Evolutionary conservation across 2,113 vertebrate genomes (phyloP).

Genomic region (Prolemur simus): DNA sequence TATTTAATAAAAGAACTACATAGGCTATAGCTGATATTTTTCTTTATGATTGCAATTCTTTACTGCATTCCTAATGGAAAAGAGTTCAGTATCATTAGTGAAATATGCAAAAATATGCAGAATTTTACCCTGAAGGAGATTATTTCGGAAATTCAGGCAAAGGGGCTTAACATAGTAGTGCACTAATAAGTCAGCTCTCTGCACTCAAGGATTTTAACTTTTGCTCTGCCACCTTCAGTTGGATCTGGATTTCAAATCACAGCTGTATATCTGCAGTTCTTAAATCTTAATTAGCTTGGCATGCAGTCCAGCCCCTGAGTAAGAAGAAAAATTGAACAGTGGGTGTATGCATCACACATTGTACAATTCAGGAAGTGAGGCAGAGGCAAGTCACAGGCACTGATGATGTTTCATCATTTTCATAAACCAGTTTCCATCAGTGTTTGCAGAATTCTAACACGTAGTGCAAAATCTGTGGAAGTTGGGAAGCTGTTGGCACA

Average conservation of each 20-base stretch:
- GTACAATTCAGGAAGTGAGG: slow-evolving; percentile 47
- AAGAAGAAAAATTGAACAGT: slow-evolving; percentile 60
- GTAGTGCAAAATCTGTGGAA: slow-evolving; percentile 7
- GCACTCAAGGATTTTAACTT: slow-evolving; percentile 77
- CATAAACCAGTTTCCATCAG: neutral
- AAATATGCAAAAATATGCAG: slow-evolving; percentile 83
- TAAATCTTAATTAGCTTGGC: slow-evolving; percentile 80
- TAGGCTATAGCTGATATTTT: neutral
- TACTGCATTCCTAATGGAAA: slow-evolving; percentile 67
- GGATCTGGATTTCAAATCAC: slow-evolving; percentile 69
- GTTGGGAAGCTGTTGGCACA: neutral
- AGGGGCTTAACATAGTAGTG: slow-evolving; percentile 75
- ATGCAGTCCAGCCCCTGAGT: slow-evolving; percentile 46
- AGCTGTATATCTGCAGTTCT: slow-evolving; percentile 60
- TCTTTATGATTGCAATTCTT: slow-evolving; percentile 34
- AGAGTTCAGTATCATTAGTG: slow-evolving; percentile 71
- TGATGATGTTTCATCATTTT: slow-evolving; percentile 30
- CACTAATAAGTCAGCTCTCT: slow-evolving; percentile 76
- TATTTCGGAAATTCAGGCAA: slow-evolving; percentile 75
- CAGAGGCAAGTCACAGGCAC: slow-evolving; percentile 32
- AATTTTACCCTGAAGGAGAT: slow-evolving; percentile 81
- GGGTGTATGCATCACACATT: slow-evolving; percentile 36
- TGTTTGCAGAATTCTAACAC: slow-evolving; percentile 53
- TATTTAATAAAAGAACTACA: slow-evolving; percentile 60
- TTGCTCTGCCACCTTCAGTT: slow-evolving; percentile 67